Evolutionary conservation across 2,797 vertebrate genomes (phyloP).

Genomic region (Eurystomus glaucurus): DNA sequence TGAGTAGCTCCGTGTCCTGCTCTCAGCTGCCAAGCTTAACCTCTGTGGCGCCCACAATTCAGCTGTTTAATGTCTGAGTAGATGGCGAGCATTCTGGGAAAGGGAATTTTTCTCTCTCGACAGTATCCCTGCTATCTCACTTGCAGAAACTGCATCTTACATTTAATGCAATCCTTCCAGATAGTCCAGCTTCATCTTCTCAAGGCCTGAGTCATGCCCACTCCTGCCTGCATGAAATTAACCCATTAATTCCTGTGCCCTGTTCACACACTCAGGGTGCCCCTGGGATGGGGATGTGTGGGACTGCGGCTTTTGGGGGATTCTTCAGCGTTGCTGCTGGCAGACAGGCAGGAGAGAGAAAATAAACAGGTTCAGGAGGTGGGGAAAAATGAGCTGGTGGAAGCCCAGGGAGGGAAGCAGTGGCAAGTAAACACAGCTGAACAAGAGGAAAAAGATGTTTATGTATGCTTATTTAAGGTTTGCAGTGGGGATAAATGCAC

Average conservation of each 20-base stretch:
- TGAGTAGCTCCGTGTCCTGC: neutral
- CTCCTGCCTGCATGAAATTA: neutral
- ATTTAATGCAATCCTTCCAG: neutral
- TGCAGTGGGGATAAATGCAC: neutral
- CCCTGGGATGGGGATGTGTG: neutral
- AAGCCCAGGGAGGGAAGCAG: conserved; percentile 27
- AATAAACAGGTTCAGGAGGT: conserved; percentile 54
- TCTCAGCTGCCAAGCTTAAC: neutral
- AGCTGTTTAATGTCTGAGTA: conserved; percentile 20
- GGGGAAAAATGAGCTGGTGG: conserved; percentile 21
- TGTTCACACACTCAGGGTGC: neutral
- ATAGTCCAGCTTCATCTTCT: neutral
- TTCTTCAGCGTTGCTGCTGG: neutral
- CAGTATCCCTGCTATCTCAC: neutral
- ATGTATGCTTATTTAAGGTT: conserved; percentile 41
- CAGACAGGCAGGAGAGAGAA: conserved; percentile 11
- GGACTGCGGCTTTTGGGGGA: neutral
- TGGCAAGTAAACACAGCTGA: conserved; percentile 70
- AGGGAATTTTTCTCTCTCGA: neutral
- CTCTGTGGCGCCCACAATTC: fast-evolving
- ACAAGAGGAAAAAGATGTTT: conserved; percentile 63
- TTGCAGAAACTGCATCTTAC: neutral
- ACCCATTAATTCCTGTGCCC: neutral
- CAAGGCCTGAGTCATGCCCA: neutral
- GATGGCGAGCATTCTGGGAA: neutral